phyloP scores from a whole-genome alignment of 2,888 invertebrate genomes.

The Ormyrus rosae region DNA sequence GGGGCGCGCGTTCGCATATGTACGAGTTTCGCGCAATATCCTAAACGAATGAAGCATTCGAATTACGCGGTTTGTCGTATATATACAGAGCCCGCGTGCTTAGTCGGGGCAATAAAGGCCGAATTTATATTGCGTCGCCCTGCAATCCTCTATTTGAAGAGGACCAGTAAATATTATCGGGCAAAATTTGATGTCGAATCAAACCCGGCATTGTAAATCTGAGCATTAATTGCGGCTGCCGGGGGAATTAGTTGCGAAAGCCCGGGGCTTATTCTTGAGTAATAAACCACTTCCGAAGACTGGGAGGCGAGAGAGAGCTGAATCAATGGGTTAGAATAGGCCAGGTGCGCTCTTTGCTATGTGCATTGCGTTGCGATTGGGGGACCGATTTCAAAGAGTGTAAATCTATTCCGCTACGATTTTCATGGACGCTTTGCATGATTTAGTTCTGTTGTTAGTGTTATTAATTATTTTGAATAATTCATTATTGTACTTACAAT shows the following conservation, averaged over 20 bases:
- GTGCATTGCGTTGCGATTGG: too few relatives aligned
- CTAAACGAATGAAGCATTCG: conserved; percentile 7
- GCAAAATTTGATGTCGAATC: conserved; percentile 18
- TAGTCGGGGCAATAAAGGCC: conserved; percentile 1
- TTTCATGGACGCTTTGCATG: too few relatives aligned
- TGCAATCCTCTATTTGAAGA: not conserved
- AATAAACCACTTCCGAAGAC: not conserved
- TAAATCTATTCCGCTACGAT: too few relatives aligned
- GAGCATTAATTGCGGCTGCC: not conserved
- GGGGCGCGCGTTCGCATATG: not conserved
- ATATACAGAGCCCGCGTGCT: not conserved
- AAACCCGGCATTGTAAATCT: conserved; percentile 24
- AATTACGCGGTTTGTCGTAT: conserved; percentile 8
- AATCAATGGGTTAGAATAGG: not conserved
- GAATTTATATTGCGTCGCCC: conserved; percentile 24
- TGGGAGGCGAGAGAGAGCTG: not conserved
- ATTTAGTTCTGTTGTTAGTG: too few relatives aligned
- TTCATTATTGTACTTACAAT: too few relatives aligned
- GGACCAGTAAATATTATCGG: conserved; percentile 8
- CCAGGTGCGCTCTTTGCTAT: not conserved
- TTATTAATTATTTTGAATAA: too few relatives aligned
- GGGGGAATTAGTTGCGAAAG: not conserved
- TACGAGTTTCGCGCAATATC: not conserved
- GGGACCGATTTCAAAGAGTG: too few relatives aligned
- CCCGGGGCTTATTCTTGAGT: not conserved